phyloP scores from a whole-genome alignment of 2,797 vertebrate genomes.

The Miichthys miiuy region DNA sequence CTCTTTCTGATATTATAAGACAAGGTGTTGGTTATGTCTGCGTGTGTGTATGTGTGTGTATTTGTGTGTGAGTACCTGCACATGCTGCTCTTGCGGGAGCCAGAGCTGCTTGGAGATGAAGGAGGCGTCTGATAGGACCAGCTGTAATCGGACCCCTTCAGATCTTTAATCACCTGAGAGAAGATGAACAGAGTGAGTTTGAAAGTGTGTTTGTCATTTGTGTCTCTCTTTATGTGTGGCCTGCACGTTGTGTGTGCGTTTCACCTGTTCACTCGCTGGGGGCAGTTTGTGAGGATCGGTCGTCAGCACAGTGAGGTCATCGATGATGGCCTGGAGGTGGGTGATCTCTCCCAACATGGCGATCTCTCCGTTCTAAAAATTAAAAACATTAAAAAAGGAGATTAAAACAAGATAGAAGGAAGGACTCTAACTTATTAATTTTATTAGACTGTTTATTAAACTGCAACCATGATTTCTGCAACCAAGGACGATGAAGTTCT shows the following conservation, averaged over 20 bases:
- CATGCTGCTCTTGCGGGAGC: constrained; percentile 98
- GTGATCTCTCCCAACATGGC: constrained; percentile 99
- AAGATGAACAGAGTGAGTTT: constrained; percentile 45
- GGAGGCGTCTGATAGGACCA: constrained; percentile 99
- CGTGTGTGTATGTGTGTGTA: constrained; percentile 13
- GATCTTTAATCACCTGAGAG: constrained; percentile 94
- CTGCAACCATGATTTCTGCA: no score
- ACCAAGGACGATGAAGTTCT: neutral
- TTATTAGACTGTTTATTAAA: no score
- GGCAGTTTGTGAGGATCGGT: constrained; percentile 97
- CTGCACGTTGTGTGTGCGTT: neutral
- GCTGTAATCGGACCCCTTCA: constrained; percentile 97
- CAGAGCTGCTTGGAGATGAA: constrained; percentile 94
- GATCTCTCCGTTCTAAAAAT: constrained; percentile 92
- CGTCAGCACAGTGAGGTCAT: constrained; percentile 94
- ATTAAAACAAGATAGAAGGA: neutral
- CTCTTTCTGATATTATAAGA: constrained; percentile 62
- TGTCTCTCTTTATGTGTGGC: neutral
- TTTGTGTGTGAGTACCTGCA: constrained; percentile 88
- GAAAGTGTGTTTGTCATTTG: neutral
- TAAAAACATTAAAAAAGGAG: no score
- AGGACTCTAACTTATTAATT: neutral
- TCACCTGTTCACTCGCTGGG: constrained; percentile 96
- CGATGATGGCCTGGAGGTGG: constrained; percentile 97
- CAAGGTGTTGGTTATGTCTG: neutral